Evolutionary conservation across 2,113 vertebrate species (phyloP).

Genomic region (Chroicocephalus ridibundus): DNA sequence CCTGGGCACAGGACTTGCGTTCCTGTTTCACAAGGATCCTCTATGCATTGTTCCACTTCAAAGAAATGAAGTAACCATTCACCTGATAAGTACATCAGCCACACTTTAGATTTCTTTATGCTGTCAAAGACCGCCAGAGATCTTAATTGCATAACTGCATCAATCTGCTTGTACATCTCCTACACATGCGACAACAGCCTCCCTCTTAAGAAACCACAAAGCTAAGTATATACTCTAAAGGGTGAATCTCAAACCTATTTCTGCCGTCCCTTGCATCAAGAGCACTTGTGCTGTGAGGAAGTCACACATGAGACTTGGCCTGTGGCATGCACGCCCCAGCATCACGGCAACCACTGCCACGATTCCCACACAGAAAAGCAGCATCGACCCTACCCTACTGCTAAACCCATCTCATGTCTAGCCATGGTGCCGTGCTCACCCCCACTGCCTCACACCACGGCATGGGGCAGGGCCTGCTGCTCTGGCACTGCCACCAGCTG

Average conservation of each 20-base stretch:
- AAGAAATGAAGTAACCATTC: neutral
- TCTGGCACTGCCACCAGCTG: neutral
- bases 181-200: conserved; percentile 3
- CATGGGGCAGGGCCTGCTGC: neutral
- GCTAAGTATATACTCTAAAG: neutral
- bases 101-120: neutral
- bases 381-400: rapidly evolving
- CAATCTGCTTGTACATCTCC: conserved; percentile 46
- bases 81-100: neutral
- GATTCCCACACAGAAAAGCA: neutral
- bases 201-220: neutral
- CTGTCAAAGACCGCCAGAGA: neutral
- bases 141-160: neutral
- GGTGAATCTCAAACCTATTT: neutral
- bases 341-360: rapidly evolving
- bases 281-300: neutral
- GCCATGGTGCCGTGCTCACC: rapidly evolving
- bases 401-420: rapidly evolving
- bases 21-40: neutral
- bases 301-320: neutral
- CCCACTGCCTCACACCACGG: neutral
- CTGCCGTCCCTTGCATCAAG: neutral
- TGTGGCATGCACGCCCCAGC: rapidly evolving
- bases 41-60: neutral
- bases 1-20: neutral